Percentiles rank a stretch among this genome's conserved stretches.
phyloP scores from a whole-genome alignment of 2,113 vertebrate species.

The Kobus ellipsiprymnus region DNA sequence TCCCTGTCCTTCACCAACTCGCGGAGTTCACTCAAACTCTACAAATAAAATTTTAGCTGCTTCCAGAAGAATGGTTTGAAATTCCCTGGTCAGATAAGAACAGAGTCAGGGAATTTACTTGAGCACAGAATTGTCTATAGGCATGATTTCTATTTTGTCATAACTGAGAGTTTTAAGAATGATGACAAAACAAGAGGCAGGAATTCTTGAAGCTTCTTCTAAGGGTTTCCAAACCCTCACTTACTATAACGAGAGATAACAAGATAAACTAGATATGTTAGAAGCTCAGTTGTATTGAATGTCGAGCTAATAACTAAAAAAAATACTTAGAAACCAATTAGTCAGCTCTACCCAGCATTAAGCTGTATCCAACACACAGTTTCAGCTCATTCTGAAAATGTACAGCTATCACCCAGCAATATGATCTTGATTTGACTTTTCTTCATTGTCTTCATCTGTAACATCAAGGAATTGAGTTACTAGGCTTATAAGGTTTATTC shows the following conservation, averaged over 20 bases:
- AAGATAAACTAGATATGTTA: background rate
- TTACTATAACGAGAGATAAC: background rate
- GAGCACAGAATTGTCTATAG: background rate
- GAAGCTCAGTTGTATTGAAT: background rate
- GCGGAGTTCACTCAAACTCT: background rate
- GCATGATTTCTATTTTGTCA: background rate
- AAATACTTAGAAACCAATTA: background rate
- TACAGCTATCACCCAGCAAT: background rate
- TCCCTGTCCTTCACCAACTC: too few relatives aligned
- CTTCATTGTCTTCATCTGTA: background rate
- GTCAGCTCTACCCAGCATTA: background rate
- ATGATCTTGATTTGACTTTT: background rate
- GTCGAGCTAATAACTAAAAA: background rate
- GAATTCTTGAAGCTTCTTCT: background rate
- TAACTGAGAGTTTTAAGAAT: background rate
- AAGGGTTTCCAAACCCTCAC: background rate
- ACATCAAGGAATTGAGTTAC: background rate
- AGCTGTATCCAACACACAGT: background rate
- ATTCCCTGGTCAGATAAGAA: background rate
- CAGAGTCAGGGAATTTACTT: background rate
- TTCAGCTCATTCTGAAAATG: background rate
- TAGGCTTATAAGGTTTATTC: background rate
- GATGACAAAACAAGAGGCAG: background rate
- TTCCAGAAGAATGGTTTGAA: background rate
- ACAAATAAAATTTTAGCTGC: constrained; percentile 4